A percentile compares a stretch with the other conserved stretches of the same genome.
phyloP scores from a whole-genome alignment of 1,140 invertebrate species.

The Portunus trituberculatus region DNA sequence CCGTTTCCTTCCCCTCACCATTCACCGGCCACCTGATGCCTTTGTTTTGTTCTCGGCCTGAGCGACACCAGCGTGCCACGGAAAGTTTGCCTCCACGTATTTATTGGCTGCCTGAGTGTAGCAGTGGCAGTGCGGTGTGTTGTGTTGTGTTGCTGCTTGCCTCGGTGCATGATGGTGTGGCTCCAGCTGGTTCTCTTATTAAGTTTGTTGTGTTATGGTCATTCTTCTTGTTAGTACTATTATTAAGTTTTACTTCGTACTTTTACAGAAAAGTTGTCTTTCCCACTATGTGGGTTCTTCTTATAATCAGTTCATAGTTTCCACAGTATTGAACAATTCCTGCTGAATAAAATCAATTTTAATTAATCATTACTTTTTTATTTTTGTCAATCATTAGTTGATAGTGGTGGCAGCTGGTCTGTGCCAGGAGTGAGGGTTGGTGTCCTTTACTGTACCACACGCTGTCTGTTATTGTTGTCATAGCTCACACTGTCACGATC shows the following conservation, averaged over 20 bases:
- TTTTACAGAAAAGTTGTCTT: slow-evolving; percentile 13
- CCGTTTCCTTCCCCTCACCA: no score
- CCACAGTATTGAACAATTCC: not conserved
- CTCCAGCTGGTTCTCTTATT: not conserved
- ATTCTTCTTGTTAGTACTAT: not conserved
- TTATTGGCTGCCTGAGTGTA: not conserved
- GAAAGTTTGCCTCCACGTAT: not conserved
- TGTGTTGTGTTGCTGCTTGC: not conserved
- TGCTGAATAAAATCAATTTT: slow-evolving; percentile 8
- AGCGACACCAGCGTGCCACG: not conserved
- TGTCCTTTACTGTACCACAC: no score
- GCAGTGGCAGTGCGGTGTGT: not conserved
- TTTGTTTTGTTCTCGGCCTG: not conserved
- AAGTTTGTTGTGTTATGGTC: not conserved
- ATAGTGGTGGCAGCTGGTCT: not conserved
- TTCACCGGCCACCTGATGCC: not conserved
- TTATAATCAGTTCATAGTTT: not conserved
- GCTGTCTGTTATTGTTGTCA: no score
- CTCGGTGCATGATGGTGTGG: not conserved
- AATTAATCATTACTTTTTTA: not conserved
- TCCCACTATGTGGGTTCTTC: slow-evolving; percentile 27
- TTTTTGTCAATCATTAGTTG: not conserved
- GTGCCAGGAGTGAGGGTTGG: not conserved
- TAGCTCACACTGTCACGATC: no score
- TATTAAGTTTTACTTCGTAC: not conserved